A percentile compares a stretch with the other conserved stretches of the same genome.
These are phyloP conservation scores for Antitype chi DNA, from an alignment of 2,888 invertebrate genomes.

Conservation along the genomic window DNA sequence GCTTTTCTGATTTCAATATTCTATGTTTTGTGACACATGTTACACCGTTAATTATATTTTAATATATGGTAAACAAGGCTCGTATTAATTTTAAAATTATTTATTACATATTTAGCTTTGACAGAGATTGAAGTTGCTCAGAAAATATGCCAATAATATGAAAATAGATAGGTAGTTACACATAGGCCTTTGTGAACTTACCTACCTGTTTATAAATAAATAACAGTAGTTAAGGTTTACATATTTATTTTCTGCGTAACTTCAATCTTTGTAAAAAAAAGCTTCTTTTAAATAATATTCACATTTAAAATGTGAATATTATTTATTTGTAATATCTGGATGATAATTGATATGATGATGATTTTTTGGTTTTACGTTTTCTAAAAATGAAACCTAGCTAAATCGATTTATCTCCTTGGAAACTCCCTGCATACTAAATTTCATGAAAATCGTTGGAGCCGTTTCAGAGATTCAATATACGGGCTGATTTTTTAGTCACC, in stretches of 20 bases:
- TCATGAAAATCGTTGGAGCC: too few species aligned
- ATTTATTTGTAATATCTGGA: too few species aligned
- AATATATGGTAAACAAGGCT: conserved; percentile 3
- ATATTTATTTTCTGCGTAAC: neutral
- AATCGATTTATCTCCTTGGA: too few species aligned
- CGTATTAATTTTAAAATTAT: conserved; percentile 5
- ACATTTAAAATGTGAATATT: neutral
- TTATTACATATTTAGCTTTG: neutral
- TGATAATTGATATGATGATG: too few species aligned
- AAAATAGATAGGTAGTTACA: too few species aligned
- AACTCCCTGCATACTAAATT: too few species aligned
- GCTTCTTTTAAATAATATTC: neutral
- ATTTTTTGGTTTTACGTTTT: too few species aligned
- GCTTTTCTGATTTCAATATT: neutral
- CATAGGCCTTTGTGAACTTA: neutral
- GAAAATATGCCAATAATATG: neutral
- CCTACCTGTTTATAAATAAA: neutral
- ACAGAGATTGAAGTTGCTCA: neutral
- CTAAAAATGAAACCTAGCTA: too few species aligned
- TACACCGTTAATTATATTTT: conserved; percentile 3
- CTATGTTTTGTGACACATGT: conserved; percentile 1
- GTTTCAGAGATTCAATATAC: too few species aligned
- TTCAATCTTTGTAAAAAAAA: neutral
- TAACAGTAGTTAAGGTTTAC: neutral
- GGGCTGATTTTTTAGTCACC: too few species aligned